Base-by-base conservation (phyloP, 2,113 vertebrate species). In the Hemibagrus wyckioides region DNA sequence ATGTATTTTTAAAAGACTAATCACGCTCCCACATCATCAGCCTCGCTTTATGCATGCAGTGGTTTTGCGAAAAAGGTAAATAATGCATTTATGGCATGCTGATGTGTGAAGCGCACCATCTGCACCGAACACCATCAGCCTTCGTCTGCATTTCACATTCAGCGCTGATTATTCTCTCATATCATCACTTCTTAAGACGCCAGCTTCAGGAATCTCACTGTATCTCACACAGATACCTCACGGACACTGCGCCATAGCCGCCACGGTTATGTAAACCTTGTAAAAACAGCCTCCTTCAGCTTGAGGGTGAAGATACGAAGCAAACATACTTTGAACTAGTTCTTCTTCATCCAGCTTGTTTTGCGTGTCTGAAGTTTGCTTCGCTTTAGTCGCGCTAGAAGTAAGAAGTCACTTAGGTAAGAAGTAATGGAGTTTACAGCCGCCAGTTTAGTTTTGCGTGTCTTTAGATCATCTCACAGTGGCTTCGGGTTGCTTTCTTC, bases 131-230 rank as follows among this genome's bases (percentile, higher is more conserved):
- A 33, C 54, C 82, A 9, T 73, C 44, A 33, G 57, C 56, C 71
- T n/a, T 56, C 17, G 28, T 63, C n/a, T 19, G 33, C 81, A 28
- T 82, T 87, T 83, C 25, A 73, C n/a, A 87, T 89, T 85, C 89
- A 79, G 50, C 21, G 83, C 80, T 87, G 61, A 85, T 85, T 87
- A 87, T 84, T 89, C 83, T 69, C 56, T 77, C 83, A 81, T 85
- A 82, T 87, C 83, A 71, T 76, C 80, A 61, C 63, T 41, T 57
- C 65, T 28, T 73, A 59, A 82, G 54, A 15, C 1, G 48, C 48
- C 44, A n/a, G 75, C 3, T 19, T 57, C 48, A 36, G 79, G 25
- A 39, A 77, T 56, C 69, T 48, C 5, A 59, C 54, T 15, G 79
- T 77, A 77, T 80, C 50, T 21, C 50, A 80, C 50, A 80, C 50